phyloP scores from a whole-genome alignment of 2,113 vertebrate species.

The Trematomus loennbergii region DNA sequence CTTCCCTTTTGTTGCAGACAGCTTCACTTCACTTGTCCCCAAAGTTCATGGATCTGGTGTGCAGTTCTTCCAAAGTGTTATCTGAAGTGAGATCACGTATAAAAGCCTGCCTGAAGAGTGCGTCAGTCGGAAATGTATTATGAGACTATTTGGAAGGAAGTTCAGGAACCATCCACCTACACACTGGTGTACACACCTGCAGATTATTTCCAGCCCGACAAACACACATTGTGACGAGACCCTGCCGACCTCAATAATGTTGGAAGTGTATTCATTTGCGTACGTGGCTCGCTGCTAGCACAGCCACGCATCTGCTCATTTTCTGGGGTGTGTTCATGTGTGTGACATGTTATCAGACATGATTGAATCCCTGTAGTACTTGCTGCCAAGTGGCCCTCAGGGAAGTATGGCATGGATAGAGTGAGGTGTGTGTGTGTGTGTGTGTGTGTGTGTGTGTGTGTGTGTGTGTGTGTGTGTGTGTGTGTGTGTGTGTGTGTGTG shows the following conservation, averaged over 20 bases:
- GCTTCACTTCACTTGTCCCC: too few species aligned
- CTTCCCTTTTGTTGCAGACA: too few species aligned
- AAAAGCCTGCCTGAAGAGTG: too few species aligned
- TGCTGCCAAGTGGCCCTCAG: slow-evolving; percentile 39
- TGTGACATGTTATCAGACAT: slow-evolving; percentile 60
- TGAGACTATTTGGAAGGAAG: too few species aligned
- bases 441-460: slow-evolving; percentile 14
- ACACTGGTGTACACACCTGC: neutral
- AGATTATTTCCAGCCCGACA: slow-evolving; percentile 27
- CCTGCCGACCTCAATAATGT: slow-evolving; percentile 39
- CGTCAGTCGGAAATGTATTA: too few species aligned
- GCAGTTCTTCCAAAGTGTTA: too few species aligned
- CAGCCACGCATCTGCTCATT: slow-evolving; percentile 27
- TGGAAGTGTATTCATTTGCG: neutral
- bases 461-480: neutral
- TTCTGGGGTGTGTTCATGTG: slow-evolving; percentile 38
- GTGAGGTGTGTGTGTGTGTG: neutral
- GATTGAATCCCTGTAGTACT: slow-evolving; percentile 29
- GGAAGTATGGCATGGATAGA: slow-evolving; percentile 34
- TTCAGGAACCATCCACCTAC: neutral
- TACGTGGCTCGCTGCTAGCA: slow-evolving; percentile 3
- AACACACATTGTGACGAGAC: slow-evolving; percentile 3
- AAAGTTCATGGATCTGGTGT: too few species aligned
- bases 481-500: too few species aligned
- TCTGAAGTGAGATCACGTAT: too few species aligned